A percentile compares a stretch with the other conserved stretches of the same genome.
phyloP scores from a whole-genome alignment of 2,797 vertebrate species.

The Tarsius wallacei region DNA sequence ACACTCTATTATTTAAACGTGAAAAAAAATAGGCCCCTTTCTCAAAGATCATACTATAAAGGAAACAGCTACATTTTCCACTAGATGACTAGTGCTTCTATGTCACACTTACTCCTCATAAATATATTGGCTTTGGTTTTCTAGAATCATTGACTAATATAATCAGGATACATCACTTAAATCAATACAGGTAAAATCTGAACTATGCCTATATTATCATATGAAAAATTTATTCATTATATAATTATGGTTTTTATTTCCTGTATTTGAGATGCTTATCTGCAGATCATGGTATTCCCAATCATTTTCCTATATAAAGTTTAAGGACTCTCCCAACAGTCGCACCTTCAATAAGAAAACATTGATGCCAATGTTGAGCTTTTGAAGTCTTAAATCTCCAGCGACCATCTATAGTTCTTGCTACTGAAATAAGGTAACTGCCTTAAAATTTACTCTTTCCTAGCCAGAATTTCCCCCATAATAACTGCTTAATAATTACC shows the following conservation, averaged over 20 bases:
- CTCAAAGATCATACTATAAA: not conserved
- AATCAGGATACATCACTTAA: not conserved
- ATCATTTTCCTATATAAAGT: not conserved
- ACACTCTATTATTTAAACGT: not conserved
- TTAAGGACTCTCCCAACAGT: not conserved
- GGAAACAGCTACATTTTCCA: not conserved
- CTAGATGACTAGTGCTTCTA: not conserved
- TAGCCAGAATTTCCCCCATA: not conserved
- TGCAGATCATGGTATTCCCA: not conserved
- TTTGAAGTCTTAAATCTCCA: not conserved
- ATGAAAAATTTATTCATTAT: not conserved
- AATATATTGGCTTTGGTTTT: not conserved
- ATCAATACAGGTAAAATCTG: constrained; percentile 25
- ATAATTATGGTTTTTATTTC: constrained; percentile 3
- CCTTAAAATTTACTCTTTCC: not conserved
- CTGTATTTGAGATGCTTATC: constrained; percentile 11
- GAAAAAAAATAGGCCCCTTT: constrained; percentile 50
- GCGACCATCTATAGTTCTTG: not conserved
- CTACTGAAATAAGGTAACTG: not conserved
- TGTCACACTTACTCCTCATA: not conserved
- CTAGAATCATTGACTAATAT: constrained; percentile 40
- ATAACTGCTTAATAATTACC: not conserved
- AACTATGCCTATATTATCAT: not conserved
- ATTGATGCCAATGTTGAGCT: not conserved
- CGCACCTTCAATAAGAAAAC: not conserved